Conservation (phyloP, 1,140 invertebrate genomes). For the Megalopta genalis region DNA sequence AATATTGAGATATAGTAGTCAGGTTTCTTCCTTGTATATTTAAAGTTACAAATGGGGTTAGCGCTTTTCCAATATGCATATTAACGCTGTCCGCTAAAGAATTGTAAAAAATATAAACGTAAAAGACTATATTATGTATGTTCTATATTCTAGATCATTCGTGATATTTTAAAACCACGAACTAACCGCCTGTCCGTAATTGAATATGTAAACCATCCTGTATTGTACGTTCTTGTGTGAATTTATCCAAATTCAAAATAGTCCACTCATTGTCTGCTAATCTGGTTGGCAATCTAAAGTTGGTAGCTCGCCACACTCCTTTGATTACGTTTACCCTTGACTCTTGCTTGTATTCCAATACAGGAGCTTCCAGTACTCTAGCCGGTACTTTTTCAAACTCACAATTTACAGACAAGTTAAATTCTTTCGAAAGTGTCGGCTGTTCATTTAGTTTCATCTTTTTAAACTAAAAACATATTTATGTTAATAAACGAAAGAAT, state of each 20-base stretch:
- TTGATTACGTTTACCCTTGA: constrained; percentile 61
- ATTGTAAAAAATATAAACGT: too few species aligned
- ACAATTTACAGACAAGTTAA: constrained; percentile 81
- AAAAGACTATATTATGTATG: too few species aligned
- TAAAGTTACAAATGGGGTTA: constrained; percentile 52
- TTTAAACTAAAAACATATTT: constrained; percentile 59
- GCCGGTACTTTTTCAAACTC: constrained; percentile 82
- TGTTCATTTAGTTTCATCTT: constrained; percentile 78
- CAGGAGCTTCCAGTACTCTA: constrained; percentile 81
- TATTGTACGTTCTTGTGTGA: constrained; percentile 41
- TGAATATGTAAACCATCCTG: constrained; percentile 30
- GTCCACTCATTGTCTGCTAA: constrained; percentile 71
- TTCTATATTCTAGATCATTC: too few species aligned
- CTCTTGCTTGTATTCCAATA: too few species aligned
- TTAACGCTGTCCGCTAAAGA: constrained; percentile 43
- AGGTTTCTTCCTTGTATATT: constrained; percentile 21
- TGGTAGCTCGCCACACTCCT: constrained; percentile 78
- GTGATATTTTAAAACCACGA: background rate
- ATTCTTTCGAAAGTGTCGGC: constrained; percentile 79
- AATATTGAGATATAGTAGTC: constrained; percentile 33
- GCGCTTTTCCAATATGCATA: constrained; percentile 60
- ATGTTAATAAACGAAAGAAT: background rate
- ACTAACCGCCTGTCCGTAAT: constrained; percentile 31
- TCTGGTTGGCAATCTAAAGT: constrained; percentile 69
- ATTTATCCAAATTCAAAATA: constrained; percentile 73